Percentiles rank a stretch among this genome's conserved stretches.
Conservation (phyloP, 2,797 vertebrate species). For the Enteromius thamalakanensis region DNA sequence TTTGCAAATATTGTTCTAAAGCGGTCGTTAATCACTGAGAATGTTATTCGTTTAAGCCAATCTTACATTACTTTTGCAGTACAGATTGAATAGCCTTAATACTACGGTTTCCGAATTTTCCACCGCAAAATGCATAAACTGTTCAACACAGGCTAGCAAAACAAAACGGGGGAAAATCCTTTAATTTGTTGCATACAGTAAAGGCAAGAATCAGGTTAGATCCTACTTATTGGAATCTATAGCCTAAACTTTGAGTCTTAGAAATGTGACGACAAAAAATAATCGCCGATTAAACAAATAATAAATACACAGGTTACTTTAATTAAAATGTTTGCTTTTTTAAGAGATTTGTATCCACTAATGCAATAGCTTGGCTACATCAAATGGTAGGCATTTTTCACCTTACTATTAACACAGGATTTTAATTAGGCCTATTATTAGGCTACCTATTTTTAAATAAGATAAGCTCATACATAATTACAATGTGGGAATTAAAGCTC, state of each 20-base stretch:
- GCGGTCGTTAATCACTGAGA: neutral
- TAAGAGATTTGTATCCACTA: neutral
- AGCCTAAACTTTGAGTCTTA: neutral
- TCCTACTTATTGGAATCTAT: neutral
- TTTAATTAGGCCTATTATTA: neutral
- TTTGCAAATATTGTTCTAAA: constrained; percentile 29
- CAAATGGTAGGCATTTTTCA: neutral
- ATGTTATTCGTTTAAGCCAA: neutral
- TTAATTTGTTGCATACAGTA: neutral
- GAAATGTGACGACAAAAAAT: neutral
- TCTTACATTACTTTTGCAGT: neutral
- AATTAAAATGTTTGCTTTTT: neutral
- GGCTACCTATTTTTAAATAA: neutral
- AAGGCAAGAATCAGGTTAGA: neutral
- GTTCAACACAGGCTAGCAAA: too few species aligned
- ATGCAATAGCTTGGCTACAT: neutral
- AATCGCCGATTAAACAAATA: neutral
- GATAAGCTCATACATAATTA: neutral
- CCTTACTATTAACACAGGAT: neutral
- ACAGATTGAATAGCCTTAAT: neutral
- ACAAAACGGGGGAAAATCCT: too few species aligned
- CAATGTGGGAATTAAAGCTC: neutral
- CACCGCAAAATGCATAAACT: too few species aligned
- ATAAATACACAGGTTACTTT: neutral
- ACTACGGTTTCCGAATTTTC: too few species aligned